phyloP scores from a whole-genome alignment of 2,888 invertebrate species.

The Balanococcus diminutus region DNA sequence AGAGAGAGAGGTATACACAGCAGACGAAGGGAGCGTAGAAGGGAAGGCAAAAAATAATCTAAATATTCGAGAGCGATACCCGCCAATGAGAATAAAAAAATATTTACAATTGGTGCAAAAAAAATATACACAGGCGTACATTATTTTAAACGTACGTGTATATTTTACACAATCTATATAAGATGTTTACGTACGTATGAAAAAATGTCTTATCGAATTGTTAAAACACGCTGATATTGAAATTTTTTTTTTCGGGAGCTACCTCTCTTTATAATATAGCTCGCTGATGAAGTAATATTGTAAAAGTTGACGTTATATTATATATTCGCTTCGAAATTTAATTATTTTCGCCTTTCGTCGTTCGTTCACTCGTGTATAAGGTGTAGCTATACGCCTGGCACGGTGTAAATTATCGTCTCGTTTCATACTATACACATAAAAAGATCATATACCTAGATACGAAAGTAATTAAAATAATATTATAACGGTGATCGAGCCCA shows the following conservation, averaged over 20 bases:
- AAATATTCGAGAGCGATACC: not conserved
- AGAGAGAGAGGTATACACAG: too few species aligned
- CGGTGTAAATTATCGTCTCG: not conserved
- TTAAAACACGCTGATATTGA: not conserved
- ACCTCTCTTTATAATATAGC: not conserved
- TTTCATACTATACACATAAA: not conserved
- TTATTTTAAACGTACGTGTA: not conserved
- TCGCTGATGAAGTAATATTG: not conserved
- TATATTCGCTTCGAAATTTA: not conserved
- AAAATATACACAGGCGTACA: not conserved
- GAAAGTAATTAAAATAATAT: not conserved
- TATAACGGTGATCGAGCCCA: not conserved
- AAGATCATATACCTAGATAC: not conserved
- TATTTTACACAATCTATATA: slow-evolving; percentile 1
- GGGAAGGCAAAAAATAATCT: not conserved
- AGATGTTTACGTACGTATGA: slow-evolving; percentile 1
- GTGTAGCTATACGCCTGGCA: not conserved
- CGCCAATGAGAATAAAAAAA: not conserved
- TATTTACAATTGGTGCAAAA: not conserved
- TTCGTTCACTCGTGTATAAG: too few species aligned
- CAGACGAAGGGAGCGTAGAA: not conserved
- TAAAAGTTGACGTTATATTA: not conserved
- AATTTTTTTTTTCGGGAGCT: not conserved
- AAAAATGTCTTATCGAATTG: not conserved
- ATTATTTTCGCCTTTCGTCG: not conserved